These are phyloP conservation scores for Pedionomus torquatus DNA, from an alignment of 2,113 vertebrate species.

Conservation along the genomic window DNA sequence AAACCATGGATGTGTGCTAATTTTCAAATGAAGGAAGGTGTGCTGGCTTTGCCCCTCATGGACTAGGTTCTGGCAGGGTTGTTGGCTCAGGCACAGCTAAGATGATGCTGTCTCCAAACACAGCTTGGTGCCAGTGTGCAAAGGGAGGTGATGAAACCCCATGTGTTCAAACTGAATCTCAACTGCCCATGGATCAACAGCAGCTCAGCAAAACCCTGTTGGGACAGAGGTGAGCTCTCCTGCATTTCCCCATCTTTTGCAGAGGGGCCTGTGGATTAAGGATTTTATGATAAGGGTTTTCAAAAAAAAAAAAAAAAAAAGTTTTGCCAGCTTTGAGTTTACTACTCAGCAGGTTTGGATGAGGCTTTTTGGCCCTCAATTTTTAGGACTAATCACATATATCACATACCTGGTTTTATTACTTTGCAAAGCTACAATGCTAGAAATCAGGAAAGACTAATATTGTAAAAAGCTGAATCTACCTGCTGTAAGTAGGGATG, in stretches of 20 bases:
- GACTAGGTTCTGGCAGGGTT: neutral
- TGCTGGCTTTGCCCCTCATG: fast-evolving
- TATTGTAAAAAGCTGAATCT: neutral
- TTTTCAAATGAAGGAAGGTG: neutral
- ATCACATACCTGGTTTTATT: neutral
- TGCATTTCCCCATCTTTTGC: neutral
- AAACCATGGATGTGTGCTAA: neutral
- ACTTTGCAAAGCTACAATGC: neutral
- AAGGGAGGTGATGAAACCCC: neutral
- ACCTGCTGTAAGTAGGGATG: neutral
- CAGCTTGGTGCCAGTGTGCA: fast-evolving
- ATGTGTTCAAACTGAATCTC: neutral
- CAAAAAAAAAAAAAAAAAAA: neutral
- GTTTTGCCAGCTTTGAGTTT: neutral
- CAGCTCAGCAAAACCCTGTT: neutral
- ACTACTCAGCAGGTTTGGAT: neutral
- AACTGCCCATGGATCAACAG: neutral
- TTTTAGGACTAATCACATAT: neutral
- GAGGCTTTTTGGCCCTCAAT: neutral
- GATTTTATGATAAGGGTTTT: neutral
- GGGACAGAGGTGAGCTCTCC: neutral
- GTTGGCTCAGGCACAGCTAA: neutral
- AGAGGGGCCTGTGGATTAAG: neutral
- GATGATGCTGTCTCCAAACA: neutral
- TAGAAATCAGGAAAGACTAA: neutral